A percentile compares a stretch with the other conserved stretches of the same genome.
phyloP scores from a whole-genome alignment of 2,797 vertebrate species.

The Prunella strophiata region DNA sequence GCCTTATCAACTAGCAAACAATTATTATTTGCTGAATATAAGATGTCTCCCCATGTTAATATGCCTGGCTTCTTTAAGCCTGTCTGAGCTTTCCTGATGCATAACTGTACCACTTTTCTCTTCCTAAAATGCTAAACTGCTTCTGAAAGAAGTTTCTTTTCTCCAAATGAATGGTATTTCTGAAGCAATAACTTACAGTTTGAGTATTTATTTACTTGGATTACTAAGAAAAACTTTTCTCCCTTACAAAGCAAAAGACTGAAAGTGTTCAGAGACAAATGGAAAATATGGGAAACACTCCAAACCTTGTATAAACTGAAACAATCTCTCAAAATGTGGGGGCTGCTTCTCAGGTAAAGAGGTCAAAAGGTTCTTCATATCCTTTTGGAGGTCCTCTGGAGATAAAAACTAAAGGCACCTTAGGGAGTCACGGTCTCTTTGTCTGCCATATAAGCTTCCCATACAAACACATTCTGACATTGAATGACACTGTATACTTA shows the following conservation, averaged over 20 bases:
- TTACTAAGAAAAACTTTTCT: neutral
- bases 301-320: neutral
- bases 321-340: neutral
- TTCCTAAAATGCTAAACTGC: neutral
- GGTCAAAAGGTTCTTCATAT: neutral
- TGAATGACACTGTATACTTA: neutral
- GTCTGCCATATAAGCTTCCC: neutral
- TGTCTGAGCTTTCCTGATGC: neutral
- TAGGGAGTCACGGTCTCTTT: neutral
- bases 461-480: accelerated
- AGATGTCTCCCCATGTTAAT: neutral
- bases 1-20: neutral
- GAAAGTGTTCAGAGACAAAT: neutral
- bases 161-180: neutral
- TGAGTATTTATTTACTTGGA: neutral
- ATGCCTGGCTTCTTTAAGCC: neutral
- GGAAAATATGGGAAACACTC: neutral
- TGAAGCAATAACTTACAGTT: neutral
- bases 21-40: neutral
- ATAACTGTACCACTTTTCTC: neutral
- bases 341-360: neutral
- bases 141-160: neutral
- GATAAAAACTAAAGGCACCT: neutral
- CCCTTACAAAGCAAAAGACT: neutral
- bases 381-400: neutral